Percentiles rank a stretch among this genome's conserved stretches.
phyloP scores from a whole-genome alignment of 2,888 invertebrate species.

The Mythimna albipuncta region DNA sequence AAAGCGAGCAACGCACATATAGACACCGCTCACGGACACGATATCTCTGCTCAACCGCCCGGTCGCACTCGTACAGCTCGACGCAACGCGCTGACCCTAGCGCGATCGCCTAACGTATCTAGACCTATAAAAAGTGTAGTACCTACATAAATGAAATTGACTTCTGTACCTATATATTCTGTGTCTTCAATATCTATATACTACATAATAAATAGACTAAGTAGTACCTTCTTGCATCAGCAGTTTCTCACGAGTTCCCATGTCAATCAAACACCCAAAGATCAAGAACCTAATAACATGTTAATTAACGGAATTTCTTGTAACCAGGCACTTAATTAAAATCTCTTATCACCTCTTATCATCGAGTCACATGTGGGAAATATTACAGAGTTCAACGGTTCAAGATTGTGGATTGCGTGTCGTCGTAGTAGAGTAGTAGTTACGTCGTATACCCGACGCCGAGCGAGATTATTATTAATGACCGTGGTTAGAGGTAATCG shows the following conservation, averaged over 20 bases:
- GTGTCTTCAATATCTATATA: not conserved
- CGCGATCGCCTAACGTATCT: too few relatives aligned
- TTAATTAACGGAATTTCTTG: conserved; percentile 23
- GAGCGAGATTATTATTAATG: conserved; percentile 44
- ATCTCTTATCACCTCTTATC: conserved; percentile 36
- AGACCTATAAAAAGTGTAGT: too few relatives aligned
- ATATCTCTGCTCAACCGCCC: too few relatives aligned
- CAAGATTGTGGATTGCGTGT: conserved; percentile 52
- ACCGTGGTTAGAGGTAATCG: conserved; percentile 45
- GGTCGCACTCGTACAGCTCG: too few relatives aligned
- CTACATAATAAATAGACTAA: not conserved
- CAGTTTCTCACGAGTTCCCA: not conserved
- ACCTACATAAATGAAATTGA: too few relatives aligned
- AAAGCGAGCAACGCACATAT: too few relatives aligned
- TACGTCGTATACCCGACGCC: conserved; percentile 13
- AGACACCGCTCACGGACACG: too few relatives aligned
- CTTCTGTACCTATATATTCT: too few relatives aligned
- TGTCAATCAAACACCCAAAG: conserved; percentile 4
- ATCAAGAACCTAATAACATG: conserved; percentile 8
- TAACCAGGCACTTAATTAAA: conserved; percentile 18
- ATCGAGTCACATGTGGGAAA: conserved; percentile 34
- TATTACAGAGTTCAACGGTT: conserved; percentile 46
- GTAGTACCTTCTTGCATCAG: not conserved
- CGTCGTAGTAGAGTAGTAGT: conserved; percentile 7
- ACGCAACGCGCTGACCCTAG: too few relatives aligned